These are phyloP conservation scores for Ephestia elutella DNA, from an alignment of 1,140 invertebrate genomes.

Conservation along the genomic window DNA sequence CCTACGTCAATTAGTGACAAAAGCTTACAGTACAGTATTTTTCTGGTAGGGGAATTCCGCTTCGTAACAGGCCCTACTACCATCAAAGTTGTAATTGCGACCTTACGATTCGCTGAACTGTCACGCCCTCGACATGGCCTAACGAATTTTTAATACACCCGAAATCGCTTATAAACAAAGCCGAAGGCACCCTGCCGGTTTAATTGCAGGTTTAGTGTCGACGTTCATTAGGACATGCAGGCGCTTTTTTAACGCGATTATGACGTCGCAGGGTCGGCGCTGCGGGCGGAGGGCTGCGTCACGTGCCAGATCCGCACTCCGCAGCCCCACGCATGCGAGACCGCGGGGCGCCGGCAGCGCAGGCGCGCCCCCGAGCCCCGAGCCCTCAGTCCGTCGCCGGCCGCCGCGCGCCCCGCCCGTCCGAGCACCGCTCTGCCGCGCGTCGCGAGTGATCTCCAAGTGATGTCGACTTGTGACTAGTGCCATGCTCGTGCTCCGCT, in stretches of 20 bases:
- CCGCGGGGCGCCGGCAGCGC: slow-evolving; percentile 64
- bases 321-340: slow-evolving; percentile 70
- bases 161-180: slow-evolving; percentile 54
- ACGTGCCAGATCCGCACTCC: slow-evolving; percentile 69
- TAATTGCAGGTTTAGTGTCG: slow-evolving; percentile 63
- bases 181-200: slow-evolving; percentile 38
- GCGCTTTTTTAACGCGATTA: slow-evolving; percentile 69
- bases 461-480: slow-evolving; percentile 72
- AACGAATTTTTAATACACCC: slow-evolving; percentile 46
- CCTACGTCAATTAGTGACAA: slow-evolving; percentile 40
- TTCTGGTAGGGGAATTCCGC: slow-evolving; percentile 33
- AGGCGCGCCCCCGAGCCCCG: slow-evolving; percentile 45
- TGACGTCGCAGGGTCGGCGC: slow-evolving; percentile 59
- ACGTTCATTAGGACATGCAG: slow-evolving; percentile 68
- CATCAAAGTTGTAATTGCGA: slow-evolving; percentile 51
- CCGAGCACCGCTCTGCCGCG: slow-evolving; percentile 25
- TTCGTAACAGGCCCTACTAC: slow-evolving; percentile 32
- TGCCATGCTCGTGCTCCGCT: slow-evolving; percentile 68
- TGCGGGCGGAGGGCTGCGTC: slow-evolving; percentile 67
- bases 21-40: slow-evolving; percentile 35
- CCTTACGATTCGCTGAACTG: slow-evolving; percentile 46
- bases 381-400: slow-evolving; percentile 51
- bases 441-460: slow-evolving; percentile 60
- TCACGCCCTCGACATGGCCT: slow-evolving; percentile 44
- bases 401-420: slow-evolving; percentile 46